A percentile compares a stretch with the other conserved stretches of the same genome.
Evolutionary conservation across 2,113 vertebrate genomes (phyloP).

Genomic region (Rhinolophus ferrumequinum): DNA sequence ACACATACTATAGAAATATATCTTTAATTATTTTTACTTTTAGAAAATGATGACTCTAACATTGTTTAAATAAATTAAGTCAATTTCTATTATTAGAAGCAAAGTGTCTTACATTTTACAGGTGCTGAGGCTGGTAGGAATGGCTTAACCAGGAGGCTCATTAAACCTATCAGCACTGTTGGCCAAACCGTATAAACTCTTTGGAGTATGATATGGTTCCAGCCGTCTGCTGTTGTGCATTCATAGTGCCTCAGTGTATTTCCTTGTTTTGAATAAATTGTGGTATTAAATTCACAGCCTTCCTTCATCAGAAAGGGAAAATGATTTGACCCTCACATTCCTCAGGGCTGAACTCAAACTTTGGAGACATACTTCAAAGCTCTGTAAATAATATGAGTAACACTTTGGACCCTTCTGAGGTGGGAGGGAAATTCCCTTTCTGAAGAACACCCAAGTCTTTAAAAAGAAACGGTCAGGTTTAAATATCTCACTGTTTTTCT

Average conservation of each 20-base stretch:
- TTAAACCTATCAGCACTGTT: neutral
- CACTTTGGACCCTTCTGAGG: conserved; percentile 83
- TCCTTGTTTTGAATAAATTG: conserved; percentile 82
- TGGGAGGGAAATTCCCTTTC: conserved; percentile 84
- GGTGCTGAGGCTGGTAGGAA: conserved; percentile 1
- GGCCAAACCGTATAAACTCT: conserved; percentile 29
- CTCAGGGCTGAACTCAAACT: conserved; percentile 87
- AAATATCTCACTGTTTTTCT: conserved; percentile 90
- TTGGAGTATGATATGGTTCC: conserved; percentile 56
- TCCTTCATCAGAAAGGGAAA: conserved; percentile 85
- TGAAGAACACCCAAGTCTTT: conserved; percentile 91
- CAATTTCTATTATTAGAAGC: conserved; percentile 31
- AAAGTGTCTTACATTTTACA: conserved; percentile 58
- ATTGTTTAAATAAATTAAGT: conserved; percentile 42
- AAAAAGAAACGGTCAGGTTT: conserved; percentile 88
- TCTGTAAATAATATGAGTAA: conserved; percentile 91
- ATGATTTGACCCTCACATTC: conserved; percentile 88
- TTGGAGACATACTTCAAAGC: conserved; percentile 89
- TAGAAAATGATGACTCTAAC: conserved; percentile 37
- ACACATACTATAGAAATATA: conserved; percentile 43
- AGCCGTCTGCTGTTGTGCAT: conserved; percentile 61
- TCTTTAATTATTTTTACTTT: conserved; percentile 70
- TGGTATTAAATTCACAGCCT: conserved; percentile 83
- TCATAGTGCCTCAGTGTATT: conserved; percentile 68
- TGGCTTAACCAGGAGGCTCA: neutral